Conservation (phyloP, 2,113 vertebrate genomes). For the Microcebus ravelobensis region DNA sequence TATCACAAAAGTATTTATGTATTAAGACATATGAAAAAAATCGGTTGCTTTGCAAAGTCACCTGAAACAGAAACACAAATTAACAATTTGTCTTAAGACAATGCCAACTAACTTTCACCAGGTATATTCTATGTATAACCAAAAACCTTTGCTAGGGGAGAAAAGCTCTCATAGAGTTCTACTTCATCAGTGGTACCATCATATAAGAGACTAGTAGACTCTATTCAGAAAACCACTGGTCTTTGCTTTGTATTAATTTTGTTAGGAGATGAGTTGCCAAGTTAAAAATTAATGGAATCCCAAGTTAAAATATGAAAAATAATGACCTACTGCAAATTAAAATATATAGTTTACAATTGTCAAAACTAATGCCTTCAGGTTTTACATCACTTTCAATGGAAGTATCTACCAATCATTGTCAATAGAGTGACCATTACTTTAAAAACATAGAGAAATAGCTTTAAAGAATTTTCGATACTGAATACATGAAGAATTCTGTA, state of each 20-base stretch:
- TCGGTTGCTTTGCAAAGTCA: background rate
- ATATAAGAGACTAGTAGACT: background rate
- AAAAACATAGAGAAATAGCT: background rate
- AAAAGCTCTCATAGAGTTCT: background rate
- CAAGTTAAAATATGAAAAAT: background rate
- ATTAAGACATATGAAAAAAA: background rate
- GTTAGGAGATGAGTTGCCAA: background rate
- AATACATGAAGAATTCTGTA: background rate
- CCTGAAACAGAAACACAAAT: background rate
- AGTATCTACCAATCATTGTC: background rate
- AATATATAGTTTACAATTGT: background rate
- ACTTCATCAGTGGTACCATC: too few species aligned
- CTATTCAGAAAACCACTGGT: background rate
- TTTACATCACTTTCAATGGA: background rate
- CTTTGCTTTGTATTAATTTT: background rate
- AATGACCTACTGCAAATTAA: background rate
- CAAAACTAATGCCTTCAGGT: background rate
- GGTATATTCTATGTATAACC: background rate
- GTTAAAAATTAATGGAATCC: background rate
- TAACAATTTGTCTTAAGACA: background rate
- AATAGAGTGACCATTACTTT: background rate
- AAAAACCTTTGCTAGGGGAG: background rate
- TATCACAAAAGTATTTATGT: background rate
- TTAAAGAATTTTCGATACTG: background rate
- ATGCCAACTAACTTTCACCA: background rate